These are phyloP conservation scores for Drosophila hamatofila DNA, from an alignment of 2,888 invertebrate genomes.

Conservation along the genomic window DNA sequence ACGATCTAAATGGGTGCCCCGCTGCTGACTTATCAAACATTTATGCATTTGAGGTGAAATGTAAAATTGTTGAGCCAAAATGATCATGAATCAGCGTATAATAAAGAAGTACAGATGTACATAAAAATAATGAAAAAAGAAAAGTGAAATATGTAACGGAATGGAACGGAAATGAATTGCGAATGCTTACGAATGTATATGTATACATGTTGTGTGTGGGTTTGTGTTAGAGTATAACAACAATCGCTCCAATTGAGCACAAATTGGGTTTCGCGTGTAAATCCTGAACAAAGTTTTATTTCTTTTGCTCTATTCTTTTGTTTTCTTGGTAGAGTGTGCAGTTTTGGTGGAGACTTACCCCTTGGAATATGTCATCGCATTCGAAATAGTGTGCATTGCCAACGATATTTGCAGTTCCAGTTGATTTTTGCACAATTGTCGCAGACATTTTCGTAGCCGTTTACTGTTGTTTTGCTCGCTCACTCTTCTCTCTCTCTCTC, in stretches of 20 bases:
- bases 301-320: background rate
- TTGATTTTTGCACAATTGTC: constrained; percentile 69
- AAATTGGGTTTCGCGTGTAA: background rate
- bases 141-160: constrained; percentile 42
- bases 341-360: constrained; percentile 55
- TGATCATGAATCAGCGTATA: constrained; percentile 71
- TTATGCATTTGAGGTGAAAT: constrained; percentile 14
- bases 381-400: constrained; percentile 65
- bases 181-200: background rate
- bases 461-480: constrained; percentile 23
- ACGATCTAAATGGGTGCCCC: background rate
- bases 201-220: background rate
- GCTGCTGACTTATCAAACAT: constrained; percentile 55
- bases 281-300: constrained; percentile 1
- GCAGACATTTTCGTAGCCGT: constrained; percentile 62
- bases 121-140: background rate
- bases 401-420: constrained; percentile 49
- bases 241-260: constrained; percentile 11
- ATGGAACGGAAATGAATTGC: constrained; percentile 52
- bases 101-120: constrained; percentile 23
- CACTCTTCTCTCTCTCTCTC: constrained; percentile 1
- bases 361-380: constrained; percentile 62
- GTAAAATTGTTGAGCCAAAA: constrained; percentile 54
- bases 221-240: background rate
- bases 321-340: background rate